phyloP scores from a whole-genome alignment of 2,797 vertebrate genomes.

The Manis javanica region DNA sequence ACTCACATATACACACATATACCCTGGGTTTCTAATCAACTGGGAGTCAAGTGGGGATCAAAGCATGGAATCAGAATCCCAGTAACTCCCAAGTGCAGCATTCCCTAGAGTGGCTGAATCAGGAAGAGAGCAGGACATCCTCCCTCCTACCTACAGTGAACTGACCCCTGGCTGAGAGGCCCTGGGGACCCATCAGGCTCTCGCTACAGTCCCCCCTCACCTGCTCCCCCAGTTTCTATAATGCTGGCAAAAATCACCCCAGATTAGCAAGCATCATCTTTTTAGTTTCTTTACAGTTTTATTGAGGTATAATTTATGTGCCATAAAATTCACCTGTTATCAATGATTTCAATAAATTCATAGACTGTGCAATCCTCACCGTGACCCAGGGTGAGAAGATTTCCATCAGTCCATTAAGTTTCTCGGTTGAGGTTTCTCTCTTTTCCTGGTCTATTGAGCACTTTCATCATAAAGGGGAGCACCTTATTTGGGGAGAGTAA shows the following conservation, averaged over 20 bases:
- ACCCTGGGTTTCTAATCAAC: background rate
- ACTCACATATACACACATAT: background rate
- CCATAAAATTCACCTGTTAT: background rate
- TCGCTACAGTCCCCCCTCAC: background rate
- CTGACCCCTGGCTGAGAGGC: background rate
- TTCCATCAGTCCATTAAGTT: background rate
- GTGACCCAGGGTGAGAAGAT: background rate
- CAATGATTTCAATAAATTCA: conserved; percentile 12
- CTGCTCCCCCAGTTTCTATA: background rate
- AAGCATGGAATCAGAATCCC: background rate
- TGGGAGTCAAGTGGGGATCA: background rate
- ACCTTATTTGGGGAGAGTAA: background rate
- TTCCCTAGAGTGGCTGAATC: background rate
- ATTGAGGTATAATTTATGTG: background rate
- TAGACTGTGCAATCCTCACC: background rate
- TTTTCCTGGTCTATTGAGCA: background rate
- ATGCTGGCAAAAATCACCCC: background rate
- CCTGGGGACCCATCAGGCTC: background rate
- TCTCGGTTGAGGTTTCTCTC: background rate
- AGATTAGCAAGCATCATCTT: background rate
- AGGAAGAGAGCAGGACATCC: background rate
- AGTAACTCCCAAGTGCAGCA: background rate
- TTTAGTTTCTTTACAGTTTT: background rate
- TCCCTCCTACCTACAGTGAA: background rate
- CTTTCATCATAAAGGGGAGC: background rate